Evolutionary conservation across 2,113 vertebrate species (phyloP).

Genomic region (Neogobius melanostomus): DNA sequence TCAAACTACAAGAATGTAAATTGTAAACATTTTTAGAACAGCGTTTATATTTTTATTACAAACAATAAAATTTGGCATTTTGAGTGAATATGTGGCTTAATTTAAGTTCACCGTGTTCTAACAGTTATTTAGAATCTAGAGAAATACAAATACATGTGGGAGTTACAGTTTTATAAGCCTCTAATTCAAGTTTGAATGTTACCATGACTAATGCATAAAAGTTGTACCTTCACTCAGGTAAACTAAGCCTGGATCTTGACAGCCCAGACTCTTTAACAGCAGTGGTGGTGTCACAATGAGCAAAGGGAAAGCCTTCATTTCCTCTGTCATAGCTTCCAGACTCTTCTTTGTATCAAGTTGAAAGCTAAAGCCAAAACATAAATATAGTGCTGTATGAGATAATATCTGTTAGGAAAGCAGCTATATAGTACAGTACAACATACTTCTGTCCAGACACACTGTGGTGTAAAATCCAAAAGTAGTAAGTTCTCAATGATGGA

Average conservation of each 20-base stretch:
- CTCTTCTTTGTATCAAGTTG: conserved; percentile 26
- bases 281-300: conserved; percentile 49
- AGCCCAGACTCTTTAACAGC: conserved; percentile 24
- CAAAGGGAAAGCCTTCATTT: conserved; percentile 16
- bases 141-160: too few species aligned
- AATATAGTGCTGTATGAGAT: background rate
- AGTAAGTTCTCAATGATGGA: conserved; percentile 23
- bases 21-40: too few species aligned
- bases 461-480: conserved; percentile 32
- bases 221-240: conserved; percentile 40
- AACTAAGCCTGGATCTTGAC: conserved; percentile 17
- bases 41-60: too few species aligned
- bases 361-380: conserved; percentile 38
- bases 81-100: too few species aligned
- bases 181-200: too few species aligned
- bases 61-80: too few species aligned
- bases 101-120: too few species aligned
- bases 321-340: conserved; percentile 37
- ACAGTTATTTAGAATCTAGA: too few species aligned
- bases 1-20: too few species aligned
- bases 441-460: conserved; percentile 39
- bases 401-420: too few species aligned
- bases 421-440: background rate
- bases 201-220: too few species aligned
- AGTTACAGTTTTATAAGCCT: too few species aligned